Conservation (phyloP, 2,888 invertebrate species). For the Aleiodes testaceus region DNA sequence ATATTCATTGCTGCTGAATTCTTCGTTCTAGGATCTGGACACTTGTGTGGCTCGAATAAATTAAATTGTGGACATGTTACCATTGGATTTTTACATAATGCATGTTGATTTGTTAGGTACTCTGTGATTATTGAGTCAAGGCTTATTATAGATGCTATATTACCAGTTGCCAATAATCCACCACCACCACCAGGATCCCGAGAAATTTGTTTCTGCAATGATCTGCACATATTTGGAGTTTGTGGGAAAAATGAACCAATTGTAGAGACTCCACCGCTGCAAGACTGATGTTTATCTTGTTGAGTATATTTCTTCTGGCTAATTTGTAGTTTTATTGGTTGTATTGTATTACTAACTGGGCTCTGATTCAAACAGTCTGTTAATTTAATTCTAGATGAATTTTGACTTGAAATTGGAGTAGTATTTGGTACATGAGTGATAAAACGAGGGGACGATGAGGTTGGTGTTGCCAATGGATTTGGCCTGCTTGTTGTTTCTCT, state of each 20-base stretch:
- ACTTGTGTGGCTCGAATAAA: slow-evolving; percentile 94
- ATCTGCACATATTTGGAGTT: slow-evolving; percentile 71
- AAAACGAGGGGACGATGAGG: slow-evolving; percentile 63
- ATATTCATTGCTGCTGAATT: slow-evolving; percentile 82
- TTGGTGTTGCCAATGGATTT: slow-evolving; percentile 59
- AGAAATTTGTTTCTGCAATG: slow-evolving; percentile 75
- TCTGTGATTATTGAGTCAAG: slow-evolving; percentile 96
- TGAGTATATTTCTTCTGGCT: slow-evolving; percentile 64
- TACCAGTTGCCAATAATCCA: slow-evolving; percentile 62
- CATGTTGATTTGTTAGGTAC: slow-evolving; percentile 97
- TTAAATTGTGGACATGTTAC: slow-evolving; percentile 98
- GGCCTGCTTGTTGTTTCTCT: slow-evolving; percentile 61
- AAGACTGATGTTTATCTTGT: slow-evolving; percentile 57
- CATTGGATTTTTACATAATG: slow-evolving; percentile 98
- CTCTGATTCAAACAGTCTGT: slow-evolving; percentile 64
- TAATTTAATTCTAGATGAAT: slow-evolving; percentile 63
- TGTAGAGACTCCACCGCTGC: slow-evolving; percentile 4
- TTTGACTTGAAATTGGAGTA: slow-evolving; percentile 56
- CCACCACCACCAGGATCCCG: slow-evolving; percentile 68
- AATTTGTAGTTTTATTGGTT: slow-evolving; percentile 68
- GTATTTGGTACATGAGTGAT: slow-evolving; percentile 62
- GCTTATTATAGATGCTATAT: slow-evolving; percentile 74
- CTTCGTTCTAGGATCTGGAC: slow-evolving; percentile 89
- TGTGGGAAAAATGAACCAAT: slow-evolving; percentile 39
- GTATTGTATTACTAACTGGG: slow-evolving; percentile 56